These are phyloP conservation scores for Sphaeridia pumilis DNA, from an alignment of 2,888 invertebrate genomes.

Conservation along the genomic window DNA sequence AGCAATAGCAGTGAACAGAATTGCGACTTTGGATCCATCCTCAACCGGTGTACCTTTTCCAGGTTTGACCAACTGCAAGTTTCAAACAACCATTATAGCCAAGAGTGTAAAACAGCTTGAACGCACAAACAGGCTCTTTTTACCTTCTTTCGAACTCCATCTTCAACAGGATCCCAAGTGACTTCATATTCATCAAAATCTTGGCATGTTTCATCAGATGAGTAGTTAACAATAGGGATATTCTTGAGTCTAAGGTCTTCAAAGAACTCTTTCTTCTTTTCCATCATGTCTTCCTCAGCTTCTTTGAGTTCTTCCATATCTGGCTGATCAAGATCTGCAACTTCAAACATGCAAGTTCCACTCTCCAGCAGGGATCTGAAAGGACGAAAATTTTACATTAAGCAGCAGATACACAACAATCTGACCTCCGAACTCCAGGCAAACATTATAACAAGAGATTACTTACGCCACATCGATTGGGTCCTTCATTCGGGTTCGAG, in stretches of 20 bases:
- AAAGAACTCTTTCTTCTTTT: constrained; percentile 9
- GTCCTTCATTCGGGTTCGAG: background rate
- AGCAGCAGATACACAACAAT: no score
- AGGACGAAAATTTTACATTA: no score
- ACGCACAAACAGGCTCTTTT: background rate
- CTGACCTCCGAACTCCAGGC: no score
- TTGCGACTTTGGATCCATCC: constrained; percentile 47
- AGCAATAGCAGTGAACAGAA: constrained; percentile 58
- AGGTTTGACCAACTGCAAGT: constrained; percentile 46
- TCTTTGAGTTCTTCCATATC: background rate
- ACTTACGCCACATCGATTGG: constrained; percentile 11
- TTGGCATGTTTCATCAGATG: background rate
- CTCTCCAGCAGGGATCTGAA: background rate
- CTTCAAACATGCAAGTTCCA: constrained; percentile 7
- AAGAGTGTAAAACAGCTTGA: constrained; percentile 39
- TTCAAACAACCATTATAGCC: no score
- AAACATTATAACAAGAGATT: background rate
- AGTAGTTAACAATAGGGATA: background rate
- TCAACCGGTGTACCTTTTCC: constrained; percentile 52
- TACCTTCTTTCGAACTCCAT: constrained; percentile 9
- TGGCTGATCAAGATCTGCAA: background rate
- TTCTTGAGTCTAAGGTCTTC: constrained; percentile 10
- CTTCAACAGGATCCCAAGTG: background rate
- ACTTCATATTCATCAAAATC: constrained; percentile 12
- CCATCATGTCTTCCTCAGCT: background rate